These are phyloP conservation scores for Poecile montanus DNA, from an alignment of 2,797 vertebrate species.

Conservation along the genomic window DNA sequence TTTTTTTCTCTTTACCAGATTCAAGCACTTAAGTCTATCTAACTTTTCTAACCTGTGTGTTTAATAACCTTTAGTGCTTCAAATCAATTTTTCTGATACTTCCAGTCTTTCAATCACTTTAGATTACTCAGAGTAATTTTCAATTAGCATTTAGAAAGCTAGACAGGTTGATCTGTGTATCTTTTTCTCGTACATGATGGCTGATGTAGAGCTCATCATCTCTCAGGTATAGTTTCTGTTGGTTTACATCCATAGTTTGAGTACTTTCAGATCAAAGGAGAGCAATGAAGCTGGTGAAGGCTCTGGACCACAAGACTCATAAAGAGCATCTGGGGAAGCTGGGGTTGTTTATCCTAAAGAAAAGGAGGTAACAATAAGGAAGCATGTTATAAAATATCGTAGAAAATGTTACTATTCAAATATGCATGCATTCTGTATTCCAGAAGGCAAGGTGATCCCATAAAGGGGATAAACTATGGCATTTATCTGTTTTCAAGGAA, in stretches of 20 bases:
- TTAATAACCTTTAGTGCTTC: background rate
- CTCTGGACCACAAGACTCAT: background rate
- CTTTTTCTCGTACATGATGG: background rate
- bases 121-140: background rate
- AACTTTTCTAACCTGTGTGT: background rate
- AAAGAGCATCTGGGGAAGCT: background rate
- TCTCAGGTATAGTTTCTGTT: background rate
- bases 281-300: background rate
- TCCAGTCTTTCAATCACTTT: background rate
- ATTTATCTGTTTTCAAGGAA: background rate
- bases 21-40: background rate
- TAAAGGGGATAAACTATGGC: background rate
- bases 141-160: background rate
- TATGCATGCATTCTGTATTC: background rate
- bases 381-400: background rate
- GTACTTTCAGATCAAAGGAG: background rate
- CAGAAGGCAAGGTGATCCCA: background rate
- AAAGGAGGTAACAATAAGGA: background rate
- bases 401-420: background rate
- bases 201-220: background rate
- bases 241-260: background rate
- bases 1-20: background rate
- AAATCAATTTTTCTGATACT: background rate
- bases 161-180: accelerated
- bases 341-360: background rate